Base-by-base conservation (phyloP, 1,140 invertebrate genomes). In the Eurosta solidaginis region DNA sequence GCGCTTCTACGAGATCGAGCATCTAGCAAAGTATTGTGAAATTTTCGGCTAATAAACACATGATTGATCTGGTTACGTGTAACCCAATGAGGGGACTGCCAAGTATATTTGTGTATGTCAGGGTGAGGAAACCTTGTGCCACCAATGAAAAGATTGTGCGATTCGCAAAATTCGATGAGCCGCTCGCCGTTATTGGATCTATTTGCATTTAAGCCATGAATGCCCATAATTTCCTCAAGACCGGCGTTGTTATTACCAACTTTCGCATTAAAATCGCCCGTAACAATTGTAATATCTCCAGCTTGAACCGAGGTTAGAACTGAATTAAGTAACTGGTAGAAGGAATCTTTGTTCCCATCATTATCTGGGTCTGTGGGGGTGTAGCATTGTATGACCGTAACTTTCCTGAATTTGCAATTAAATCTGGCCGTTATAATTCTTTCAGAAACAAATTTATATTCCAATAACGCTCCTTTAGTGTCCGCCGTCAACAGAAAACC, bases 21-120 rank as follows among this genome's bases (percentile, higher is more conserved):
- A 36, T 77, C 36, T 17, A 77, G 12, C 17, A 77, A 3, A 2
- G 52, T 25, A 20, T 20, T 42, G 3, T 42, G 17, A 7, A 33
- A 68, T 27, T 25, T 25, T 44, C 12, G 36, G 63, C 42, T 68
- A 1, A 77, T 77, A 12, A 59, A 12, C 3, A 77, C 45, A 36
- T 77, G 77, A 33, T 77, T 36, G 20, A 77, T 77, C 17, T 77
- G 54, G 14, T 77, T 63, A 1, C 54, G 14, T 2, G n/a, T 68
- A 2, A 27, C 14, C 14, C 77, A 14, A 7, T 77, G 40, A 1
- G 36, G 29, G 14, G 25, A 52, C 20, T 54, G 12, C 22, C 75
- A 77, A 14, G 27, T 54, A 45, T 68, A 20, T 45, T 68, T 77
- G 10, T 77, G 12, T 7, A 68, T 45, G 6, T 36, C 54, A n/a